Conservation (phyloP, 2,888 invertebrate genomes). For the Caenorhabditis zanzibari region DNA sequence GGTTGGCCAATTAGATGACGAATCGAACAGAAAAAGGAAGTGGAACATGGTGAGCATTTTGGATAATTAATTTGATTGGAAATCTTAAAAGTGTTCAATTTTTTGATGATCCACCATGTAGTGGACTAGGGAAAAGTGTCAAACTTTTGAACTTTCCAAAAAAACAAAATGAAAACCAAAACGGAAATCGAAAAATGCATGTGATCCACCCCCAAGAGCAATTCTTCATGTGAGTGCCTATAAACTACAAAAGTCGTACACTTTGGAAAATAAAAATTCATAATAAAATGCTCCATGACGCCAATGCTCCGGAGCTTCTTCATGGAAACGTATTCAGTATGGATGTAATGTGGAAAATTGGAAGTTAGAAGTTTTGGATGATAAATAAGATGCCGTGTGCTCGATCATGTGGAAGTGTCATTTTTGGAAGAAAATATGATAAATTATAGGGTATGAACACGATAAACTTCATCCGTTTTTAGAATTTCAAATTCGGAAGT, state of each 20-base stretch:
- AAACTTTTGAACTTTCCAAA: constrained; percentile 1
- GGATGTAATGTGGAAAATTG: constrained; percentile 7
- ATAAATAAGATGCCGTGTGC: not conserved
- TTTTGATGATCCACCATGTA: too few species aligned
- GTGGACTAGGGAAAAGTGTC: not conserved
- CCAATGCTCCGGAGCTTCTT: not conserved
- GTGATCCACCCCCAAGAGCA: not conserved
- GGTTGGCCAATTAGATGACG: constrained; percentile 20
- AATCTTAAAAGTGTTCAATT: not conserved
- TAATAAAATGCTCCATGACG: constrained; percentile 24
- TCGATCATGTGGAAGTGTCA: not conserved
- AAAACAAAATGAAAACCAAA: constrained; percentile 2
- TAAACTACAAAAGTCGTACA: constrained; percentile 9
- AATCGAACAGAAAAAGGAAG: not conserved
- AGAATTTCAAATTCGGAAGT: not conserved
- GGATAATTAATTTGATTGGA: not conserved
- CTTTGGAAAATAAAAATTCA: constrained; percentile 6
- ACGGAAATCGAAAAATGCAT: constrained; percentile 19
- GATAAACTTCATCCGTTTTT: not conserved
- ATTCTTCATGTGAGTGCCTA: constrained; percentile 26
- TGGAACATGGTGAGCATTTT: not conserved
- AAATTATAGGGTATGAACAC: not conserved
- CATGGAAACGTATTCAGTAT: constrained; percentile 15
- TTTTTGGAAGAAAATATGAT: not conserved
- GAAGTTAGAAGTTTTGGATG: constrained; percentile 5